These are phyloP conservation scores for Epinephelus awoara DNA, from an alignment of 2,797 vertebrate genomes.

Conservation along the genomic window DNA sequence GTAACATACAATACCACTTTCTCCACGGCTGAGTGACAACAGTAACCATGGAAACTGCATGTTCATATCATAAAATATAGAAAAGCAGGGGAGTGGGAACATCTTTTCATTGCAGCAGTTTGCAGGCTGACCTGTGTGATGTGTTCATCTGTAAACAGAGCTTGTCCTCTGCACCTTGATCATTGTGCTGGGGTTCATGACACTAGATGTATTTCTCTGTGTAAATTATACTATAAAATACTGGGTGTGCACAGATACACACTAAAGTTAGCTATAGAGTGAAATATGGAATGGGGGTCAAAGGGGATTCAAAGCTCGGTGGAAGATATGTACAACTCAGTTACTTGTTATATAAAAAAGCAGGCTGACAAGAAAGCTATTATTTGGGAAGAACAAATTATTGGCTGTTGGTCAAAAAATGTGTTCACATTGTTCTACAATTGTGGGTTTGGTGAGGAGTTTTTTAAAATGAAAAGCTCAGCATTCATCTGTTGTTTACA, in stretches of 20 bases:
- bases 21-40: constrained; percentile 52
- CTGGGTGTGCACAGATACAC: background rate
- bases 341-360: no score
- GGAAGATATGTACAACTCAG: background rate
- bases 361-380: no score
- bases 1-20: constrained; percentile 29
- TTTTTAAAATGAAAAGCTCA: no score
- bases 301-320: background rate
- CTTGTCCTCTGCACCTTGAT: background rate
- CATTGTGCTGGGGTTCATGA: background rate
- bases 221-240: background rate
- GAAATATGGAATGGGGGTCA: background rate
- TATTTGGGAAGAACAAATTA: no score
- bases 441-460: no score
- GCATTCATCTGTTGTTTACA: no score
- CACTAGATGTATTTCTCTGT: background rate
- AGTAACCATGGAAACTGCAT: constrained; percentile 72
- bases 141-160: constrained; percentile 22
- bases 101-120: background rate
- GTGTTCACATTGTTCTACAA: no score
- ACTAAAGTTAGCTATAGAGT: background rate
- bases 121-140: background rate
- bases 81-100: background rate
- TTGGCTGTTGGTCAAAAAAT: no score
- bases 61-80: constrained; percentile 57